These are phyloP conservation scores for Propithecus deckenii DNA, from an alignment of 2,797 vertebrate species.

Conservation along the genomic window DNA sequence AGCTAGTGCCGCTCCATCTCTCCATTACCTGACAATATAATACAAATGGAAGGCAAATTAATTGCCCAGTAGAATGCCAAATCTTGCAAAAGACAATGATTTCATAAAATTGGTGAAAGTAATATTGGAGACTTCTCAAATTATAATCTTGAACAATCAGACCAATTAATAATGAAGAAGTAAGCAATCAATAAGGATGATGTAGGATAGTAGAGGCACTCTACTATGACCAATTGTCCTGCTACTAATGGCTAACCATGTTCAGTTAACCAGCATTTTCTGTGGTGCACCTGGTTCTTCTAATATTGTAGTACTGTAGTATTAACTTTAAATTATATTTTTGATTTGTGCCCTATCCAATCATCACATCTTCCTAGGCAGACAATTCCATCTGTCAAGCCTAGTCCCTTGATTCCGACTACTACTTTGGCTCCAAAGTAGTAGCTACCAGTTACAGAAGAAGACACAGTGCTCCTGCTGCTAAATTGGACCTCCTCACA, in stretches of 20 bases:
- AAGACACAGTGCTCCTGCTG: neutral
- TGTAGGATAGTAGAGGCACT: neutral
- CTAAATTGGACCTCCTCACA: neutral
- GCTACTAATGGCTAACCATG: neutral
- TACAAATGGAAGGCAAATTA: neutral
- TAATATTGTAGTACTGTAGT: neutral
- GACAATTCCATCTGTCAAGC: neutral
- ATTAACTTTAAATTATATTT: neutral
- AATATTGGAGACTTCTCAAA: neutral
- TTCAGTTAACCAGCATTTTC: neutral
- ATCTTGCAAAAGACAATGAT: neutral
- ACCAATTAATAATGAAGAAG: neutral
- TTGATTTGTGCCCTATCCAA: neutral
- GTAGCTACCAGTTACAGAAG: neutral
- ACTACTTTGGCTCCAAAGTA: neutral
- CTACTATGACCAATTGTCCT: neutral
- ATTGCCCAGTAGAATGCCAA: neutral
- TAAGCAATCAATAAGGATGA: neutral
- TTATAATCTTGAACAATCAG: neutral
- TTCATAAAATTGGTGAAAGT: neutral
- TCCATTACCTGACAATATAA: neutral
- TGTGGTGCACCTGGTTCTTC: neutral
- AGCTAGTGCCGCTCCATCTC: neutral
- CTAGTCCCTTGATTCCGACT: neutral
- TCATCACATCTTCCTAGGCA: neutral